Evolutionary conservation across 92 coral and sea anemone species (phyloP), one percentile per base, ranked within the genome.

Genomic region (Porites divaricata): DNA sequence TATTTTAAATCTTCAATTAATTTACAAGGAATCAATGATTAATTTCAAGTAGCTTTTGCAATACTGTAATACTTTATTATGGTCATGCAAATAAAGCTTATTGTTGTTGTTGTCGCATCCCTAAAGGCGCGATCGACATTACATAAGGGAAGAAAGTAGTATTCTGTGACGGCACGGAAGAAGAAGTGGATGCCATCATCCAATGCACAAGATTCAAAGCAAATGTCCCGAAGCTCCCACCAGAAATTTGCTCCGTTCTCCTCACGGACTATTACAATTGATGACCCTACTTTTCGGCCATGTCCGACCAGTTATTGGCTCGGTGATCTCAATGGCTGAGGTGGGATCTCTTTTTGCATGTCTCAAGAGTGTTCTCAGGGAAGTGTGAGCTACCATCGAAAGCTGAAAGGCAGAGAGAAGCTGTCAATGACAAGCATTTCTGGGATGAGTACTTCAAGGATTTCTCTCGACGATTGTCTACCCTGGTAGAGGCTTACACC

Each of bases 241-340:
- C 85, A 24, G 79, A 86, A 21, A 75, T 84, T 63, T 78, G 85
- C 9, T 20, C 61, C 6, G 79, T 86, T 9, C 97, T 94, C 2
- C 88, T 91, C 23, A 61, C 74, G n/a, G 68, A 91, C 69, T 74
- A 85, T 65, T 93, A 90, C 88, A 93, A 93, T 83, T 10, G 89
- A 90, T 15, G 97, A 93, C 84, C 97, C 97, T 53, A 80, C 94
- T 6, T n/a, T 93, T 90, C 25, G 96, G 97, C 52, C 91, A 85
- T 72, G 93, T 89, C 71, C 93, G 97, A 51, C 97, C 97, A 1
- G 80, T 93, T 65, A 81, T 90, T 48, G 97, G 94, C 17, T 93
- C 97, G 17, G 85, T 93, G 45, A 91, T 91, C n/a, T 58, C 79
- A 2, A 11, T 93, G 59, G 83, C 94, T 24, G 97, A 93, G 75